Conservation (phyloP, 1,140 invertebrate genomes). For the Zaprionus gabonicus region DNA sequence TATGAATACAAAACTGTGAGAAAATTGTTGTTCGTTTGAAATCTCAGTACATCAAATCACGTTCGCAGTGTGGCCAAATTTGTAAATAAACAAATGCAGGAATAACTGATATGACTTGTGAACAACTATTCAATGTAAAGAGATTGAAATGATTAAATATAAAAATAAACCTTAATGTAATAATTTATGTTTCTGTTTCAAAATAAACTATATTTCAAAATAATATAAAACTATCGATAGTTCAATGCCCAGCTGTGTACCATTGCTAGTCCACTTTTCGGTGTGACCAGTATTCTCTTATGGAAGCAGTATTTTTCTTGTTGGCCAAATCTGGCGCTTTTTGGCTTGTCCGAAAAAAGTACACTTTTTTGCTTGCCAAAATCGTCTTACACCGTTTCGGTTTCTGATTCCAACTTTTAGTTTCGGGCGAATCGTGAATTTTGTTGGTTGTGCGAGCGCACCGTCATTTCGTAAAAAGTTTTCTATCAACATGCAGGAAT, state of each 20-base stretch:
- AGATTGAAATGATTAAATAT: not conserved
- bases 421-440: constrained; percentile 41
- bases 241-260: not conserved
- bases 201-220: not conserved
- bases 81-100: not conserved
- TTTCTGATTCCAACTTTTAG: constrained; percentile 16
- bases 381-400: constrained; percentile 12
- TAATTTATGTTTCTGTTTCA: not conserved
- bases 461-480: not conserved
- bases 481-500: not conserved
- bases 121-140: not conserved
- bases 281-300: constrained; percentile 10
- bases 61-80: constrained; percentile 8
- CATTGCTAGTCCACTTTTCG: not conserved
- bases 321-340: constrained; percentile 3
- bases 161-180: not conserved
- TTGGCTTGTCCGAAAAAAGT: constrained; percentile 3
- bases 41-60: not conserved
- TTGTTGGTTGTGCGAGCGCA: constrained; percentile 15
- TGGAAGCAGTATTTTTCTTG: constrained; percentile 5
- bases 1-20: constrained; percentile 35
- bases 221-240: not conserved
- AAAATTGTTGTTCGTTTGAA: constrained; percentile 1
- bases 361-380: not conserved
- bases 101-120: not conserved